A percentile compares a stretch with the other conserved stretches of the same genome.
Evolutionary conservation across 1,140 invertebrate genomes (phyloP).

Genomic region (Saccostrea echinata): DNA sequence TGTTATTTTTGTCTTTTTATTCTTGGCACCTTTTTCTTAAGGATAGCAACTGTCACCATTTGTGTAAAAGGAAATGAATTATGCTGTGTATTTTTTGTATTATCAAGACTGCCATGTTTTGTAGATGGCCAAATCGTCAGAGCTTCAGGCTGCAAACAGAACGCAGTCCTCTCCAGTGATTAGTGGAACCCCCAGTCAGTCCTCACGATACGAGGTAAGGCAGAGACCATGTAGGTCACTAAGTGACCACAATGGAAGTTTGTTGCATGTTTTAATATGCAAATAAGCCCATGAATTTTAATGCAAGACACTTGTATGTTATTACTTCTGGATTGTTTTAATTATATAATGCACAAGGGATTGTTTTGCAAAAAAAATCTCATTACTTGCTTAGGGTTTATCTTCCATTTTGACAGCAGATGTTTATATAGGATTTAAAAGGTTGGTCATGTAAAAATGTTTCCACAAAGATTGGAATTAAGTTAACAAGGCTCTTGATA

Average conservation of each 20-base stretch:
- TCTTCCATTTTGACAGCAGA: constrained; percentile 3
- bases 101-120: constrained; percentile 48
- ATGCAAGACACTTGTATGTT: background rate
- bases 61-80: constrained; percentile 37
- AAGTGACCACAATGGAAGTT: background rate
- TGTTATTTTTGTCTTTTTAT: constrained; percentile 11
- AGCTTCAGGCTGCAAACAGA: constrained; percentile 69
- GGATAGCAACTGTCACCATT: constrained; percentile 11
- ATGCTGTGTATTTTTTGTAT: background rate
- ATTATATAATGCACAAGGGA: background rate
- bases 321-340: background rate
- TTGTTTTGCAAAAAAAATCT: background rate
- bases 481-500: constrained; percentile 16
- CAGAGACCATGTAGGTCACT: constrained; percentile 23
- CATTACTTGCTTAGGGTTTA: background rate
- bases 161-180: constrained; percentile 53
- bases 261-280: constrained; percentile 22
- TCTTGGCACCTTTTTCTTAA: constrained; percentile 13
- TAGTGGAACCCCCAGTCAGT: constrained; percentile 33
- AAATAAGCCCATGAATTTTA: background rate
- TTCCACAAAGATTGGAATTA: background rate
- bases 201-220: constrained; percentile 71
- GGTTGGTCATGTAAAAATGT: constrained; percentile 10
- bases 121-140: constrained; percentile 75
- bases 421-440: background rate